These are phyloP conservation scores for Megaceryle torquata DNA, from an alignment of 2,113 vertebrate species.

Conservation along the genomic window DNA sequence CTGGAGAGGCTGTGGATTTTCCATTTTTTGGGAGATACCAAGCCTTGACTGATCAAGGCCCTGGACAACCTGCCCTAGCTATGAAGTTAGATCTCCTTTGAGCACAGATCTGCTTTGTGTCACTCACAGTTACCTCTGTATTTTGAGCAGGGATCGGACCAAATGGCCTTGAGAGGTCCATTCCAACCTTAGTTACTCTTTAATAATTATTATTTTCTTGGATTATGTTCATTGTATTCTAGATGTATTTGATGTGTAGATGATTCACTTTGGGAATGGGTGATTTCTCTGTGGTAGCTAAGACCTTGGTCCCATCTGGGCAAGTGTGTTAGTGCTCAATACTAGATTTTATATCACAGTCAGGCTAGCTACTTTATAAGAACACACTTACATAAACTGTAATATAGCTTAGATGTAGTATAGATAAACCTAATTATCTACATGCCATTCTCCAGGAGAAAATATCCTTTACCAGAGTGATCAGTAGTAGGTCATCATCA, in stretches of 20 bases:
- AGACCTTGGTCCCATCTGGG: neutral
- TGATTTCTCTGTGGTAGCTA: neutral
- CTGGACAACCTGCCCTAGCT: neutral
- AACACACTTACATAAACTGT: accelerated
- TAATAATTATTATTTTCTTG: neutral
- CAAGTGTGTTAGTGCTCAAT: neutral
- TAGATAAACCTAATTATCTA: neutral
- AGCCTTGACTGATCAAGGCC: neutral
- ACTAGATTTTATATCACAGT: neutral
- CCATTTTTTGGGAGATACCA: neutral
- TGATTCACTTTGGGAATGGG: neutral
- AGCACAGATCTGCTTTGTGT: neutral
- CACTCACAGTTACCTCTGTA: neutral
- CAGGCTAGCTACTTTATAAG: neutral
- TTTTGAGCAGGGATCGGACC: neutral
- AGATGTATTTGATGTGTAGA: neutral
- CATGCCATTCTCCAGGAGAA: neutral
- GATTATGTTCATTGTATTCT: neutral
- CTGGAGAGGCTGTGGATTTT: neutral
- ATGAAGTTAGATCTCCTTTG: neutral
- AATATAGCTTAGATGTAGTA: neutral
- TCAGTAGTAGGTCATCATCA: neutral
- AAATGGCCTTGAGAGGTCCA: neutral
- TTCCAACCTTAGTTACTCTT: neutral
- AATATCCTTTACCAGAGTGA: neutral